Evolutionary conservation across 2,888 invertebrate species (phyloP).

Genomic region (Patella ulyssiponensis): DNA sequence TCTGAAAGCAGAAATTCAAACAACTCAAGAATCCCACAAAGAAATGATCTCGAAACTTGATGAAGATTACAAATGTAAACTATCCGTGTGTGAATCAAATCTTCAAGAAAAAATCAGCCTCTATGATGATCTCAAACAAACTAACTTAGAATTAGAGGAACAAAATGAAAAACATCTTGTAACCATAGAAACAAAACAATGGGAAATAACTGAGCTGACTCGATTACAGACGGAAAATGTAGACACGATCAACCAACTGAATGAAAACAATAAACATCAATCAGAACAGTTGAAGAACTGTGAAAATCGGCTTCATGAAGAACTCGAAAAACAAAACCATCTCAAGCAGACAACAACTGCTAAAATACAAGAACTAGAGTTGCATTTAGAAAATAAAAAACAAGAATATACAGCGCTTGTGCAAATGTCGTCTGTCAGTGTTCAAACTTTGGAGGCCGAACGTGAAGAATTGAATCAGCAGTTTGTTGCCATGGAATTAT

Average conservation of each 20-base stretch:
- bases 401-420: conserved; percentile 30
- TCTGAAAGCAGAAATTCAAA: background rate
- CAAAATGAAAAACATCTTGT: background rate
- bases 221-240: background rate
- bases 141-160: background rate
- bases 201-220: conserved; percentile 2
- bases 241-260: conserved; percentile 27
- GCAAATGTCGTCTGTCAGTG: conserved; percentile 29
- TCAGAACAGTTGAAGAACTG: background rate
- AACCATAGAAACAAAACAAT: conserved; percentile 2
- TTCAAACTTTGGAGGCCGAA: conserved; percentile 35
- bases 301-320: conserved; percentile 32
- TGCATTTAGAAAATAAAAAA: conserved; percentile 25
- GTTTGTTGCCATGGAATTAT: conserved; percentile 17
- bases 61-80: background rate
- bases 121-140: background rate
- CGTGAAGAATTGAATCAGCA: conserved; percentile 39
- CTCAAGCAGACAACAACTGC: conserved; percentile 32
- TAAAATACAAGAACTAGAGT: conserved; percentile 21
- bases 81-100: background rate
- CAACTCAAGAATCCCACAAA: background rate
- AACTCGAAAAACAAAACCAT: conserved; percentile 27
- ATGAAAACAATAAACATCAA: conserved; percentile 28
- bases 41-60: conserved; percentile 39
- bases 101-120: background rate